Conservation (phyloP, 1,140 invertebrate species). For the Vanessa tameamea region DNA sequence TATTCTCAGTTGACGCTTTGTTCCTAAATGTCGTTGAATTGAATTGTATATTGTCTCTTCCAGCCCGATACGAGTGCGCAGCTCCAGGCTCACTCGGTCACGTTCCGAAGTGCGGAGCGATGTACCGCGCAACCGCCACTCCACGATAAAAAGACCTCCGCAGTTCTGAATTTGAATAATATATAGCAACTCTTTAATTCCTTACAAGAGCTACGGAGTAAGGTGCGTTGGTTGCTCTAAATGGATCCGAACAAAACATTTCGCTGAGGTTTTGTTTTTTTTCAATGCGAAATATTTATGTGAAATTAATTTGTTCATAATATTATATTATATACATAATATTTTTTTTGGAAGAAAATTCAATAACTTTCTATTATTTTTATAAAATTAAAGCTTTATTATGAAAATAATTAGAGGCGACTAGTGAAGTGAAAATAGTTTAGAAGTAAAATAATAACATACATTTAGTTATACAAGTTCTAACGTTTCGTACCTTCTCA, state of each 20-base stretch:
- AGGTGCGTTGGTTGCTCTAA: conserved; percentile 31
- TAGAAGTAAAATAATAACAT: background rate
- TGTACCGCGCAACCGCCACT: conserved; percentile 74
- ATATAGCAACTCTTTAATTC: conserved; percentile 70
- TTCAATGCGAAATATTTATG: too few relatives aligned
- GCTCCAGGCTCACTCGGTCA: conserved; percentile 61
- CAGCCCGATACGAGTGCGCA: conserved; percentile 37
- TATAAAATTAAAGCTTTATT: background rate
- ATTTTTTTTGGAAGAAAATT: background rate
- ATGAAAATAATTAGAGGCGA: background rate
- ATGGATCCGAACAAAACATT: conserved; percentile 21
- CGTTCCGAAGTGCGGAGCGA: conserved; percentile 75
- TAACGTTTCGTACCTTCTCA: too few relatives aligned
- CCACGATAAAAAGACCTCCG: conserved; percentile 61
- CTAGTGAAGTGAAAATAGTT: background rate
- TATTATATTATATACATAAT: background rate
- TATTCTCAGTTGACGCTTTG: conserved; percentile 27
- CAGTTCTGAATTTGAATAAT: conserved; percentile 70
- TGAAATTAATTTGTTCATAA: too few relatives aligned
- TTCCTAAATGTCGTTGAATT: conserved; percentile 24
- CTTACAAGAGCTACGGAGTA: conserved; percentile 35
- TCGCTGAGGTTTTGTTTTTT: background rate
- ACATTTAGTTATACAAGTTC: background rate
- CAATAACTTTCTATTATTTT: background rate
- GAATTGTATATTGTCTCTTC: conserved; percentile 39